These are phyloP conservation scores for Pteronotus mesoamericanus DNA, from an alignment of 2,797 vertebrate species.

Conservation along the genomic window DNA sequence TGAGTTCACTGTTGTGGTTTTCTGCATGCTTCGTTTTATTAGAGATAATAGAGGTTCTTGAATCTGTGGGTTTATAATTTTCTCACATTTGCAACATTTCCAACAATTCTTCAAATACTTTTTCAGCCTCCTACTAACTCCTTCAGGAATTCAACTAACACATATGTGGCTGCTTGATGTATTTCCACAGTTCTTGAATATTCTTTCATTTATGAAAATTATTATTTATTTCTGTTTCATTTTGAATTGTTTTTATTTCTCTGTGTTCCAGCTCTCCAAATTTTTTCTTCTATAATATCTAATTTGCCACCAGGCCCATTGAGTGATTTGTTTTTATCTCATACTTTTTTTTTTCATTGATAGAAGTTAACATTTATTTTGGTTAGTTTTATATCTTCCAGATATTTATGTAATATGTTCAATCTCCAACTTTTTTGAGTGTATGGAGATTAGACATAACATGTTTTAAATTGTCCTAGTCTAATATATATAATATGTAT, in stretches of 20 bases:
- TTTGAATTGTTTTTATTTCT: background rate
- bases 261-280: background rate
- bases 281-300: background rate
- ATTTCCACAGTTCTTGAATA: background rate
- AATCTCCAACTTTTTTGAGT: background rate
- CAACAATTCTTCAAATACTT: background rate
- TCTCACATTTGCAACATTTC: background rate
- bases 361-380: conserved; percentile 4
- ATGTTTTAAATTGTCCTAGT: background rate
- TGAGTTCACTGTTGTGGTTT: background rate
- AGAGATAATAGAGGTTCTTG: background rate
- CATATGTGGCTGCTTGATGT: background rate
- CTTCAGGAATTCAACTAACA: background rate
- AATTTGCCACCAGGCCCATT: background rate
- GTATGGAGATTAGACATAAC: background rate
- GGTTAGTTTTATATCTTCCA: background rate
- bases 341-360: background rate
- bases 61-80: background rate
- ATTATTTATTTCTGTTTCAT: background rate
- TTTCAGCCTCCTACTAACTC: background rate
- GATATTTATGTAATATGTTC: background rate
- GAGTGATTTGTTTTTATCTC: background rate
- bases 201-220: background rate
- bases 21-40: background rate
- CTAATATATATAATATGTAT: background rate